Evolutionary conservation across 2,888 invertebrate genomes (phyloP).

Genomic region (Ethmia dodecea): DNA sequence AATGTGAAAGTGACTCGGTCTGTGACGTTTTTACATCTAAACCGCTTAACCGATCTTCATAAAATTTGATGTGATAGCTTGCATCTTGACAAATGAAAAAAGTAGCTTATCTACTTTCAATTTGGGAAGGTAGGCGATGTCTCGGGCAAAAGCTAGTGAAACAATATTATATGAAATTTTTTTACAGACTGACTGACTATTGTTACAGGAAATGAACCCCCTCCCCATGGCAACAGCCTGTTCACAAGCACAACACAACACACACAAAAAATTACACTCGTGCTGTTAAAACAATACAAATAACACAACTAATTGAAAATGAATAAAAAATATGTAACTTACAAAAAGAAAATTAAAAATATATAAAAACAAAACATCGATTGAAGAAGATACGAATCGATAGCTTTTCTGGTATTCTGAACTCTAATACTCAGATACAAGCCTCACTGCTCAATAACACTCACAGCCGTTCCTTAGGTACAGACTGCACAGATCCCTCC

Average conservation of each 20-base stretch:
- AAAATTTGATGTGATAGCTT: too few relatives aligned
- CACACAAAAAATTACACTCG: conserved; percentile 18
- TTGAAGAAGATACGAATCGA: not conserved
- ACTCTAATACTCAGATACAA: conserved; percentile 32
- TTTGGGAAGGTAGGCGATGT: too few relatives aligned
- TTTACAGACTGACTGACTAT: too few relatives aligned
- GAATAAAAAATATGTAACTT: conserved; percentile 16
- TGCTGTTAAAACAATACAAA: conserved; percentile 17
- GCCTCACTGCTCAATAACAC: conserved; percentile 47
- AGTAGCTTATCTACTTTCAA: too few relatives aligned
- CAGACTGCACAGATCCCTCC: conserved; percentile 48
- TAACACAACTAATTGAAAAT: conserved; percentile 14
- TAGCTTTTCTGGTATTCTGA: conserved; percentile 11
- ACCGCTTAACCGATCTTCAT: too few relatives aligned
- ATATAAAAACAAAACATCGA: too few relatives aligned
- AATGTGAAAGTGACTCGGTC: too few relatives aligned
- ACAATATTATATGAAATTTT: too few relatives aligned
- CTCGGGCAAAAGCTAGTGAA: too few relatives aligned
- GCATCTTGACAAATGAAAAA: too few relatives aligned
- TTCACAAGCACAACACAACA: conserved; percentile 17
- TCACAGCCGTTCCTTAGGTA: conserved; percentile 29
- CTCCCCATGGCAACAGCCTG: not conserved
- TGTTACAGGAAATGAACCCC: not conserved
- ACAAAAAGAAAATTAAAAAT: too few relatives aligned
- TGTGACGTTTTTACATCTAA: too few relatives aligned